phyloP scores from a whole-genome alignment of 2,797 vertebrate genomes.

The Varecia variegata region DNA sequence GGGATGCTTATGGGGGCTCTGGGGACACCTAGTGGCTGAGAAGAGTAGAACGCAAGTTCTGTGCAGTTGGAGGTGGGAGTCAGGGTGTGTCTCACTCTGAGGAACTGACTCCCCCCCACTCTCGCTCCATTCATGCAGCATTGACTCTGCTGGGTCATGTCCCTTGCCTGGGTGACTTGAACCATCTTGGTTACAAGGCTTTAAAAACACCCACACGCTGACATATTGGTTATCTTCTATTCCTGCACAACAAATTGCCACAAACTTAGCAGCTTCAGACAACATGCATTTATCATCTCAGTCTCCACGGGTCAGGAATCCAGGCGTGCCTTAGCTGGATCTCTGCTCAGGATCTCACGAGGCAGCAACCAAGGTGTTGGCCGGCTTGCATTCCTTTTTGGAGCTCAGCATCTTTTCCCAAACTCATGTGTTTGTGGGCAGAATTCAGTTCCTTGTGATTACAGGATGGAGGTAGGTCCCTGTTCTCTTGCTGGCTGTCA shows the following conservation, averaged over 20 bases:
- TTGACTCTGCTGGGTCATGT: background rate
- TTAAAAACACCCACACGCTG: background rate
- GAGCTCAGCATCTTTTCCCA: background rate
- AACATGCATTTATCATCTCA: background rate
- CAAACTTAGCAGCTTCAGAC: background rate
- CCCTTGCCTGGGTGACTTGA: background rate
- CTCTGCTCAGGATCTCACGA: background rate
- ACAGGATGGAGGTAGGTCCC: background rate
- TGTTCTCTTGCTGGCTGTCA: background rate
- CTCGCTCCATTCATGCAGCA: background rate
- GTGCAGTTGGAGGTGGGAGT: background rate
- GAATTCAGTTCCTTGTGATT: background rate
- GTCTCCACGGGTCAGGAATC: background rate
- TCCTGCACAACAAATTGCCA: background rate
- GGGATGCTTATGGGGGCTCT: background rate
- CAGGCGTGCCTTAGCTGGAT: background rate
- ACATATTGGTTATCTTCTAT: background rate
- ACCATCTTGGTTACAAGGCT: background rate
- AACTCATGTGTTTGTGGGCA: background rate
- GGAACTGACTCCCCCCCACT: background rate
- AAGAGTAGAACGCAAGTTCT: background rate
- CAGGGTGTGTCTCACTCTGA: background rate
- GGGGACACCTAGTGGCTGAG: conserved; percentile 66
- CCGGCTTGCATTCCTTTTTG: background rate
- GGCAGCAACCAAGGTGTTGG: background rate